Evolutionary conservation across 2,888 invertebrate genomes (phyloP), one percentile per base, ranked within the genome.

Genomic region (Dynastes grantii): DNA sequence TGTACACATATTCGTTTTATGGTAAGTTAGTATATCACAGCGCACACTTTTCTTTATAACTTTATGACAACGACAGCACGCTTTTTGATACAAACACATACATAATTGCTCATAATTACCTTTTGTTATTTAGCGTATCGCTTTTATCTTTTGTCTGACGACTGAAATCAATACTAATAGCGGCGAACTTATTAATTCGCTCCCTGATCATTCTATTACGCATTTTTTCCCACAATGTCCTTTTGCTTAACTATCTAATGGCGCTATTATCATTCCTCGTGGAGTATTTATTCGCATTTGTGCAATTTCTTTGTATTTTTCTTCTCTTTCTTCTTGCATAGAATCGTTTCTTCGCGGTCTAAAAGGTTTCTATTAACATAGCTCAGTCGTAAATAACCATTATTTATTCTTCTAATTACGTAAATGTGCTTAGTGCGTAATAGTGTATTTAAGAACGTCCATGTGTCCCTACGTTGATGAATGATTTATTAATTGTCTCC

Each of bases 291-390:
- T 27, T 58, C 71, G 71, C 58, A 16, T 75, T 75, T 61, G 73
- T 58, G 58, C 61, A 75, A 75, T 75, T 75, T 75, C 73, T 75
- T 61, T 55, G 22, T 22, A 61, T 61, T 51, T 68, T 68, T 37
- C 65, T 22, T 29, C 68, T 40, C 29, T 16, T 68, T 29, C 11
- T 16, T 40, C 11, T 29, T 13, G 73, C 45, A 61, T 49, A 49
- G 61, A 22, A 75, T 45, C 45, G 61, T 61, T 75, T 61, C 40
- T 29, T 49, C 37, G 45, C 16, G 55, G 58, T 61, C 22, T 75
- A 75, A 75, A 75, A 75, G 73, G 73, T 61, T 75, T 61, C 73
- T 75, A 63, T 75, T 75, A 75, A 75, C 73, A 73, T 58, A 73
- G 45, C 13, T 45, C 22, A 45, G 29, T 61, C 73, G 61, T 75